phyloP scores from a whole-genome alignment of 2,888 invertebrate species.

The Antheraea yamamai region DNA sequence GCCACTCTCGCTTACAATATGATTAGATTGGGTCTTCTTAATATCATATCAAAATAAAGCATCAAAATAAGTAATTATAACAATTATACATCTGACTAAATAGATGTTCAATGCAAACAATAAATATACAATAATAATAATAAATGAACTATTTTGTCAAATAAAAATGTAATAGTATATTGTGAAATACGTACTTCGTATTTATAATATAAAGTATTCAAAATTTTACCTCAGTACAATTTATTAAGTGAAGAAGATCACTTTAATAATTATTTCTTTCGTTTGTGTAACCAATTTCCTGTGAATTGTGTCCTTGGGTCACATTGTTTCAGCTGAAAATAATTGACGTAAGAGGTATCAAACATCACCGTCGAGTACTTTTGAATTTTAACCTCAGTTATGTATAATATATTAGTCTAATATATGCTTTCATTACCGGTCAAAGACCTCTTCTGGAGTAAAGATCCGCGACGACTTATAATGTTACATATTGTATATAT shows the following conservation, averaged over 20 bases:
- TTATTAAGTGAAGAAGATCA: neutral
- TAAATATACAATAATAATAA: neutral
- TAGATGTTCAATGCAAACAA: neutral
- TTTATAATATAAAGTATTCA: neutral
- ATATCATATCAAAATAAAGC: neutral
- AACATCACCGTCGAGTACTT: neutral
- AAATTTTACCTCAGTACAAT: neutral
- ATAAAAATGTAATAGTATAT: neutral
- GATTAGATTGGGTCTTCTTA: neutral
- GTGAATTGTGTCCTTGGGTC: constrained; percentile 27
- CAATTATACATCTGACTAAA: neutral
- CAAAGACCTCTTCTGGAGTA: neutral
- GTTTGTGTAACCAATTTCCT: constrained; percentile 22
- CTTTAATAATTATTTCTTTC: constrained; percentile 16
- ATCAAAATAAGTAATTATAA: neutral
- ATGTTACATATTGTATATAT: neutral
- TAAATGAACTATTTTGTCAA: neutral
- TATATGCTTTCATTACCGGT: neutral
- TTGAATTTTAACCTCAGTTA: neutral
- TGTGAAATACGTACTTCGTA: neutral
- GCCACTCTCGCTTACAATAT: neutral
- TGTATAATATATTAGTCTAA: neutral
- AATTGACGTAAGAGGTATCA: constrained; percentile 21
- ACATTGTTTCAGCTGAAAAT: constrained; percentile 34
- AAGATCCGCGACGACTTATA: neutral